These are phyloP conservation scores for Patella pellucida DNA, from an alignment of 2,888 invertebrate species.

Conservation along the genomic window DNA sequence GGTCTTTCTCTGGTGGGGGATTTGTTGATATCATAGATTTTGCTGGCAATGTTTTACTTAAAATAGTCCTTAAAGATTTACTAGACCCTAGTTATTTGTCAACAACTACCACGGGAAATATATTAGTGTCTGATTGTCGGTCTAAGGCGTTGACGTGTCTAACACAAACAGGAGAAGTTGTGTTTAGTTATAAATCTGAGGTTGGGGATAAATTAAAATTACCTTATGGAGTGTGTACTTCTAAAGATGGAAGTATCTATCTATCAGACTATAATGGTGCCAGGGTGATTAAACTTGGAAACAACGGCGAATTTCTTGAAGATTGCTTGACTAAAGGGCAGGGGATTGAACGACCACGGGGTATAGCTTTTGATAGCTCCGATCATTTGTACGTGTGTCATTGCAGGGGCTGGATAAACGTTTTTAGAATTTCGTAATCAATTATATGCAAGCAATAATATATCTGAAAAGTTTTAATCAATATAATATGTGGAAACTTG, in stretches of 20 bases:
- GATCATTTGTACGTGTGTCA: not conserved
- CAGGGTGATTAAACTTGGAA: not conserved
- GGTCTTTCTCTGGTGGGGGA: not conserved
- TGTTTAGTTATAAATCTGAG: slow-evolving; percentile 6
- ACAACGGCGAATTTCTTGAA: not conserved
- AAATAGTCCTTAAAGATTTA: not conserved
- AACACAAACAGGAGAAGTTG: slow-evolving; percentile 1
- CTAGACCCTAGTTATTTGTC: slow-evolving; percentile 2
- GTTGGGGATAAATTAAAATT: not conserved
- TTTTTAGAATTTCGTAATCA: not conserved
- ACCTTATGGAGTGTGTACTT: not conserved
- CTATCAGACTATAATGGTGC: slow-evolving; percentile 2
- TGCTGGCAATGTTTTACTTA: not conserved
- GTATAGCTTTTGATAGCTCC: not conserved
- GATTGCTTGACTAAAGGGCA: not conserved
- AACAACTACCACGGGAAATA: not conserved
- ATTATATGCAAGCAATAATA: too few species aligned
- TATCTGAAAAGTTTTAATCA: too few species aligned
- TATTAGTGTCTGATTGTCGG: not conserved
- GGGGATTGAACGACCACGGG: not conserved
- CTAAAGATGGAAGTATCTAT: slow-evolving; percentile 1
- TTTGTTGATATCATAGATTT: not conserved
- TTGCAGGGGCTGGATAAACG: not conserved
- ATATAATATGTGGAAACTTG: too few species aligned
- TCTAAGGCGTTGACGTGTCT: not conserved